Evolutionary conservation across 2,113 vertebrate genomes (phyloP), one percentile per base, ranked within the genome.

Genomic region (Prionailurus bengalensis): DNA sequence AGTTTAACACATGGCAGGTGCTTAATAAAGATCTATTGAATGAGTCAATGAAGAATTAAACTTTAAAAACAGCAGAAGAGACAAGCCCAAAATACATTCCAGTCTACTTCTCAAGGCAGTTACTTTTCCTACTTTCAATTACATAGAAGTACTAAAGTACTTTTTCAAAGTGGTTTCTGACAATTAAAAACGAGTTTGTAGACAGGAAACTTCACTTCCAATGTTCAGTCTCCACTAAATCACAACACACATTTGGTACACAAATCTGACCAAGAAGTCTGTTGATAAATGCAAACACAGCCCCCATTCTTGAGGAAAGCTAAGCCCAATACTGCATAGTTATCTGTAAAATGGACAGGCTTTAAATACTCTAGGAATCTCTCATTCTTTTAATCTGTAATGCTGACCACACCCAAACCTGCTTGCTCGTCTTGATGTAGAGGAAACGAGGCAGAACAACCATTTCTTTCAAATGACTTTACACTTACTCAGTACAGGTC

Each of bases 41-140:
- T 25, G 29, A 93, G 39, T 86, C 73, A 76, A 58, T 33, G 65
- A 97, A 74, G 61, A 70, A 91, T 71, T 90, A 90, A 92, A 94
- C 23, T 87, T 87, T 13, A 68, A 96, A 79, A 90, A 68, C 6
- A 65, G 76, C 42, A 71, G 16, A 42, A 27, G 5, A 51, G 74
- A 68, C 15, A 66, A 83, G 61, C 8, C 71, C 61, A 7, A 89
- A 80, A 85, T 61, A 90, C 4, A 68, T 70, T n/a, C 42, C 36
- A 79, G 16, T 55, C 80, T 73, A 29, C 23, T 95, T 95, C 42
- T 82, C 83, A 80, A 87, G 73, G 73, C 74, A 86, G 70, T 91
- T 87, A 70, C 48, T 92, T 82, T 83, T 33, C 39, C 65, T 93
- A 70, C 5, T 6, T 3, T 53, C 31, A 33, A 33, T 76, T 86